Evolutionary conservation across 1,140 invertebrate species (phyloP), one percentile per base, ranked within the genome.

Genomic region (Ostrea denselamellosa): DNA sequence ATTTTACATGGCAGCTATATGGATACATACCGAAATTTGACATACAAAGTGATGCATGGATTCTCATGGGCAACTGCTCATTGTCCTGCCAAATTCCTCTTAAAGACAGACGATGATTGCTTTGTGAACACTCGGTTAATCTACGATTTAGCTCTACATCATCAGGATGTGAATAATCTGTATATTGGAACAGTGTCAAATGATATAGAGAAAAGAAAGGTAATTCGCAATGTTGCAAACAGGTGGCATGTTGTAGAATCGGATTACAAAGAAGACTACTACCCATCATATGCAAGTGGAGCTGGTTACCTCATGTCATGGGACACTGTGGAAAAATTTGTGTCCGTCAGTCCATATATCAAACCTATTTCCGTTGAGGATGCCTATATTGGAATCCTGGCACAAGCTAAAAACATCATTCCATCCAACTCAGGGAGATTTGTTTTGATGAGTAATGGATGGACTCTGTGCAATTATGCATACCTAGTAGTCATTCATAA

Each of bases 71-170:
- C 87, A 17, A 58, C 68, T 51, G 81, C 25, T 52, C 84, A 86
- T 77, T 92, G 91, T 85, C 85, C 89, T 53, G 85, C 87, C 58
- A 87, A 91, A 8, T 93, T 89, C 86, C 83, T 92, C 5, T 58
- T 93, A 19, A 93, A 93, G 88, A 93, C 93, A 82, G 93, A 93
- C 83, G 93, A 93, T 87, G 93, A 93, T 65, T 93, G 93, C 89
- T 93, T 91, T 90, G 92, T 93, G 2, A 92, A 93, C 87, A 90
- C 91, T 34, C 44, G 85, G 82, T 87, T 92, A 17, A n/a, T 93
- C n/a, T 83, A 91, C 86, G 82, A 89, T 14, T 91, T 93, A 58
- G 89, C 93, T 7, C 52, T 90, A 12, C 85, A 91, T 81, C 90
- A 92, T 82, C 85, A 87, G 51, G 91, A 91, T 77, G 53, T 44